phyloP scores from a whole-genome alignment of 2,888 invertebrate genomes.

The Tachina lurida region DNA sequence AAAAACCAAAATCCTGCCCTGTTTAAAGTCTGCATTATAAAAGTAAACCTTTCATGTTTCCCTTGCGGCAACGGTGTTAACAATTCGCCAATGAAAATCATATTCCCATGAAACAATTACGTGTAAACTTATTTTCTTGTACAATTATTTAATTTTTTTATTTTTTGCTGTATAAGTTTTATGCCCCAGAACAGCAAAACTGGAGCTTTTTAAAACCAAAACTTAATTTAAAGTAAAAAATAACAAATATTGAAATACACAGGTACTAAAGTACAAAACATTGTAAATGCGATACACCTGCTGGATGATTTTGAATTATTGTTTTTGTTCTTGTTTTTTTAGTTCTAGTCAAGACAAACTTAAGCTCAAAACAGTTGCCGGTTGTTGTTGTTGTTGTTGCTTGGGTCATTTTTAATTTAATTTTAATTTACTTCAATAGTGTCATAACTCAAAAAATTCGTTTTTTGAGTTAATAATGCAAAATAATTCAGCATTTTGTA shows the following conservation, averaged over 20 bases:
- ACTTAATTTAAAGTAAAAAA: neutral
- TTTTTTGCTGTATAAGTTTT: constrained; percentile 18
- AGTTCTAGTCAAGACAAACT: constrained; percentile 3
- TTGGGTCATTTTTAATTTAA: neutral
- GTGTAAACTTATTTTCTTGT: constrained; percentile 40
- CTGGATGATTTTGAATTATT: constrained; percentile 51
- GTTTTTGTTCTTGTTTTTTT: neutral
- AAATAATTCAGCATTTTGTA: too few relatives aligned
- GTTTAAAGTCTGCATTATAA: neutral
- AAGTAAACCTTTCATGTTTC: neutral
- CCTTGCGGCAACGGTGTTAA: neutral
- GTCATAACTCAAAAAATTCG: too few relatives aligned
- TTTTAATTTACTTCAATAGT: too few relatives aligned
- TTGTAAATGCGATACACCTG: constrained; percentile 44
- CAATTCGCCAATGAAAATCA: constrained; percentile 67
- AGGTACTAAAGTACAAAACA: constrained; percentile 8
- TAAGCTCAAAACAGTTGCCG: neutral
- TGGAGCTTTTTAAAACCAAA: constrained; percentile 19
- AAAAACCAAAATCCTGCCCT: neutral
- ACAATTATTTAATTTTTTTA: constrained; percentile 24
- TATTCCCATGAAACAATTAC: constrained; percentile 74
- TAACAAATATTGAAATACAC: neutral
- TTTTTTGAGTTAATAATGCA: too few relatives aligned
- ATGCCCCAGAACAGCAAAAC: constrained; percentile 11
- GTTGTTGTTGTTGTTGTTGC: neutral